Evolutionary conservation across 1,140 invertebrate species (phyloP).

Genomic region (Tachypleus tridentatus): DNA sequence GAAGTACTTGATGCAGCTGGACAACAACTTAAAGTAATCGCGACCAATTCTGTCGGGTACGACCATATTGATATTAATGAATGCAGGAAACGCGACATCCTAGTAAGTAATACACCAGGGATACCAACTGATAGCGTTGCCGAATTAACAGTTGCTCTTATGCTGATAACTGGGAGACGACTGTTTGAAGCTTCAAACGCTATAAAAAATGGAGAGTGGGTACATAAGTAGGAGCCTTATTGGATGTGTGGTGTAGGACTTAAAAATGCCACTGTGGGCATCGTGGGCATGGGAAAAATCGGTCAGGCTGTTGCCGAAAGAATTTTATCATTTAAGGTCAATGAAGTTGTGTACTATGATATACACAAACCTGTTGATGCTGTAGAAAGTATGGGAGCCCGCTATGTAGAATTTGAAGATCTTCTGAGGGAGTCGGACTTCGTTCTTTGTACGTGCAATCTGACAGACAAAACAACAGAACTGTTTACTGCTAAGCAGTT

Average conservation of each 20-base stretch:
- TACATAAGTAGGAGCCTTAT: neutral
- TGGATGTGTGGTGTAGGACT: slow-evolving; percentile 11
- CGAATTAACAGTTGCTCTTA: slow-evolving; percentile 18
- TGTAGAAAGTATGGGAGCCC: slow-evolving; percentile 46
- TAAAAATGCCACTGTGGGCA: slow-evolving; percentile 8
- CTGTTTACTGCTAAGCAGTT: slow-evolving; percentile 62
- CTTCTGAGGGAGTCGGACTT: slow-evolving; percentile 62
- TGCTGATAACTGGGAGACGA: slow-evolving; percentile 15
- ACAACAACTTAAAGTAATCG: slow-evolving; percentile 60
- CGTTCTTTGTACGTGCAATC: slow-evolving; percentile 54
- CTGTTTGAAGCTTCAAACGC: slow-evolving; percentile 14
- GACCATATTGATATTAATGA: slow-evolving; percentile 39
- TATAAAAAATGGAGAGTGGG: slow-evolving; percentile 12
- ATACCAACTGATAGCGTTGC: slow-evolving; percentile 20
- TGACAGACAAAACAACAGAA: slow-evolving; percentile 57
- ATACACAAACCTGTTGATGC: slow-evolving; percentile 17
- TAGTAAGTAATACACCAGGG: slow-evolving; percentile 17
- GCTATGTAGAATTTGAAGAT: slow-evolving; percentile 52
- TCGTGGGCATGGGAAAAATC: neutral
- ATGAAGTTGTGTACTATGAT: slow-evolving; percentile 30
- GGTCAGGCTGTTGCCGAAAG: slow-evolving; percentile 33
- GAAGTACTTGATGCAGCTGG: slow-evolving; percentile 35
- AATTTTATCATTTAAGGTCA: slow-evolving; percentile 28
- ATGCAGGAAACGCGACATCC: slow-evolving; percentile 21
- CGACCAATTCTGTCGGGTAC: slow-evolving; percentile 75